Conservation (phyloP, 2,888 invertebrate species). For the Chymomyza caudatula region DNA sequence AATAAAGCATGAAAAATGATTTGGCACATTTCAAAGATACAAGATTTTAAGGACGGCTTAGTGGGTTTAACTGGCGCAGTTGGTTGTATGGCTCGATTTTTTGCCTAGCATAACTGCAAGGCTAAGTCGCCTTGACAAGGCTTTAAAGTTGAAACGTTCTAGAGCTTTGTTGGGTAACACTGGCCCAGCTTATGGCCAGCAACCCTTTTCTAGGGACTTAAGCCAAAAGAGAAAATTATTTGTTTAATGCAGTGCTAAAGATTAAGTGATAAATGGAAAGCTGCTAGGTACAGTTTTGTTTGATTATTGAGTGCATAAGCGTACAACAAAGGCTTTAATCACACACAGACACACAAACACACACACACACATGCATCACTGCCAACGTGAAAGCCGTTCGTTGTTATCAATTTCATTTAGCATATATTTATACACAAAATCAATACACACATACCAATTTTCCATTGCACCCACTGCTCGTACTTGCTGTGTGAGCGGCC, state of each 20-base stretch:
- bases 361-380: too few relatives aligned
- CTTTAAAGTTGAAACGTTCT: background rate
- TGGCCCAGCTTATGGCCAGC: background rate
- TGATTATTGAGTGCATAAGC: background rate
- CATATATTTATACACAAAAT: background rate
- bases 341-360: background rate
- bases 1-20: conserved; percentile 49
- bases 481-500: conserved; percentile 29
- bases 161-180: background rate
- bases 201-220: background rate
- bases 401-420: conserved; percentile 13
- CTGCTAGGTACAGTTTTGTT: background rate
- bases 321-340: background rate
- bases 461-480: conserved; percentile 1
- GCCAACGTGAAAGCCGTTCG: conserved; percentile 4
- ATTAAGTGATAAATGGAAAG: background rate
- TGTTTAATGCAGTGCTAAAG: background rate
- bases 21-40: background rate
- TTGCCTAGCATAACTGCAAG: background rate
- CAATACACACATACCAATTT: background rate
- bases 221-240: background rate
- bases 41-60: background rate
- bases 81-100: background rate
- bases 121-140: background rate
- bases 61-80: background rate